Percentiles rank a stretch among this genome's conserved stretches.
Conservation (phyloP, 2,888 invertebrate genomes). For the Cybosia mesomella region DNA sequence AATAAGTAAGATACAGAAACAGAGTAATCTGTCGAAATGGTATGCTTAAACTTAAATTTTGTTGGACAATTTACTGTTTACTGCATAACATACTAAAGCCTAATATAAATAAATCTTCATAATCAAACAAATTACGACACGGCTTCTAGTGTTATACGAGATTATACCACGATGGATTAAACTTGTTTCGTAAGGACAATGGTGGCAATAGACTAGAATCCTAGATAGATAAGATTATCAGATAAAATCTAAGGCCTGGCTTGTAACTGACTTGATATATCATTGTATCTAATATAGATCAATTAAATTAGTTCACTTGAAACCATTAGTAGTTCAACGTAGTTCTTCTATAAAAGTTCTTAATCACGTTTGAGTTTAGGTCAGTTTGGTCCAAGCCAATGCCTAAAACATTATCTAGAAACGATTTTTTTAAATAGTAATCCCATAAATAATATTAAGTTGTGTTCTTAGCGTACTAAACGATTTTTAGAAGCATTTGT, state of each 20-base stretch:
- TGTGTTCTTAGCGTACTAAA: too few relatives aligned
- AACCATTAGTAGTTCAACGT: not conserved
- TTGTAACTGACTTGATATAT: too few relatives aligned
- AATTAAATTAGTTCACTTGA: not conserved
- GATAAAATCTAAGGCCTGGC: slow-evolving; percentile 26
- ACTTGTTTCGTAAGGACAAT: slow-evolving; percentile 36
- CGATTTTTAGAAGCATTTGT: too few relatives aligned
- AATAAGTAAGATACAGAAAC: too few relatives aligned
- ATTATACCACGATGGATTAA: not conserved
- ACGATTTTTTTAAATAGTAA: too few relatives aligned
- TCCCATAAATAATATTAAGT: too few relatives aligned
- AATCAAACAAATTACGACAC: slow-evolving; percentile 14
- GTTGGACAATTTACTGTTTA: not conserved
- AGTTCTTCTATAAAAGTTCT: too few relatives aligned
- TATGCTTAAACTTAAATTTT: not conserved
- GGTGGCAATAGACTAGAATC: slow-evolving; percentile 49
- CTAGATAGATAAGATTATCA: slow-evolving; percentile 52
- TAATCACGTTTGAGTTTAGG: not conserved
- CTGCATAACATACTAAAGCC: not conserved
- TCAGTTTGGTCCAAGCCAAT: too few relatives aligned
- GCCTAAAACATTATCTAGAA: too few relatives aligned
- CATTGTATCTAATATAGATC: too few relatives aligned
- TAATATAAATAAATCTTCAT: not conserved
- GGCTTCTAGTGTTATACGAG: not conserved
- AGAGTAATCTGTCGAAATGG: too few relatives aligned